Conservation (phyloP, 2,888 invertebrate species). For the Nomada fucata region DNA sequence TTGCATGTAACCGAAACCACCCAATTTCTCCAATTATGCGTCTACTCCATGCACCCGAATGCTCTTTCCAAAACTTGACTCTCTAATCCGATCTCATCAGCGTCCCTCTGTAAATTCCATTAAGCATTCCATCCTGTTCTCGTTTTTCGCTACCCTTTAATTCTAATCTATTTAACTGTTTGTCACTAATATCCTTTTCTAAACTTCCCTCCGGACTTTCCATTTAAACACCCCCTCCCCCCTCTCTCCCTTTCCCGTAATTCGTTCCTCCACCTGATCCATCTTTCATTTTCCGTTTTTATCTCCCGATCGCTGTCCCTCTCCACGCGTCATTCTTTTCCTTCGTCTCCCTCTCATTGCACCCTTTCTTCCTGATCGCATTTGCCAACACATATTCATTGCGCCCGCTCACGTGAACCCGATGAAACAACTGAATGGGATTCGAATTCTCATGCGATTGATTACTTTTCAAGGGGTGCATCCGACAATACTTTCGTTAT, state of each 20-base stretch:
- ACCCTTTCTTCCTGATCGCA: slow-evolving; percentile 31
- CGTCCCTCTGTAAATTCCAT: too few relatives aligned
- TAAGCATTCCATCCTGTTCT: neutral
- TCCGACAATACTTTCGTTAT: slow-evolving; percentile 31
- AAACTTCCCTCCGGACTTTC: neutral
- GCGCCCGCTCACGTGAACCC: slow-evolving; percentile 27
- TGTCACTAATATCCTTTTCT: neutral
- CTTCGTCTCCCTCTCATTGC: slow-evolving; percentile 8
- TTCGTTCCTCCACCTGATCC: slow-evolving; percentile 20
- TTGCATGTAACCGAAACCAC: slow-evolving; percentile 25
- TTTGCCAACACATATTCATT: slow-evolving; percentile 34
- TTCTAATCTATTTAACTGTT: neutral
- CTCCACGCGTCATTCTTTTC: slow-evolving; percentile 6
- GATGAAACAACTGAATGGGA: slow-evolving; percentile 34
- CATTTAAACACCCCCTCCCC: neutral
- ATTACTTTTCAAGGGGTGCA: slow-evolving; percentile 33
- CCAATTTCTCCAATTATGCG: slow-evolving; percentile 21
- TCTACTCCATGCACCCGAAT: neutral
- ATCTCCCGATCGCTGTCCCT: slow-evolving; percentile 7
- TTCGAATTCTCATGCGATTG: slow-evolving; percentile 37
- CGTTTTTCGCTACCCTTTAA: too few relatives aligned
- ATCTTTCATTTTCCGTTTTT: slow-evolving; percentile 34
- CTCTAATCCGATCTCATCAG: too few relatives aligned
- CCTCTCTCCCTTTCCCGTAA: neutral
- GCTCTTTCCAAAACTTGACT: too few relatives aligned